Conservation (phyloP, 2,113 vertebrate genomes). For the Hepsetus odoe region DNA sequence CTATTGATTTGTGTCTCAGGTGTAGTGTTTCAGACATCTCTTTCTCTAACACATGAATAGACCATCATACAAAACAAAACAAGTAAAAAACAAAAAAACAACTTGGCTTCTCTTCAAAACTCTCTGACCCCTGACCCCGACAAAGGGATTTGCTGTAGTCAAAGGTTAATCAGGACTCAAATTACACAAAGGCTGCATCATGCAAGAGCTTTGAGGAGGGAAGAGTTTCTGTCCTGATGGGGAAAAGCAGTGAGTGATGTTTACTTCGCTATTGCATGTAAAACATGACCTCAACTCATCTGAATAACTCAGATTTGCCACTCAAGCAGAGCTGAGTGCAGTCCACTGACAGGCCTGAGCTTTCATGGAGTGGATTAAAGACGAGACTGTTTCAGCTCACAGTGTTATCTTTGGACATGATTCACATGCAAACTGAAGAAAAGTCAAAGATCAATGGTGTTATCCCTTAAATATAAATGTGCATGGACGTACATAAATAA, state of each 20-base stretch:
- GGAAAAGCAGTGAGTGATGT: slow-evolving; percentile 54
- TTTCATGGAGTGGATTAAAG: neutral
- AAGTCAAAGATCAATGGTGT: slow-evolving; percentile 9
- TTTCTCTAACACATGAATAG: slow-evolving; percentile 57
- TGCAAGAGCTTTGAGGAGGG: slow-evolving; percentile 65
- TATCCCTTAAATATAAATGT: slow-evolving; percentile 14
- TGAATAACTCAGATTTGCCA: slow-evolving; percentile 66
- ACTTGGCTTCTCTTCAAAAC: slow-evolving; percentile 77
- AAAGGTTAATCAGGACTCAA: slow-evolving; percentile 78
- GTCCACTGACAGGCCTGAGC: slow-evolving; percentile 11
- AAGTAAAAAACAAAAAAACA: slow-evolving; percentile 67
- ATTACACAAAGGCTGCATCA: slow-evolving; percentile 68
- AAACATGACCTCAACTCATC: slow-evolving; percentile 67
- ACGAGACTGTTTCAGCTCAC: neutral
- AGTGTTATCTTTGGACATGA: slow-evolving; percentile 21
- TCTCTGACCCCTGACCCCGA: slow-evolving; percentile 64
- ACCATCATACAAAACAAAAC: slow-evolving; percentile 48
- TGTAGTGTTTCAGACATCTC: slow-evolving; percentile 62
- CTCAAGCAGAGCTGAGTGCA: slow-evolving; percentile 38
- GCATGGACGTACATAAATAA: neutral
- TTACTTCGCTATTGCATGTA: slow-evolving; percentile 29
- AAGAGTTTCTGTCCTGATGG: slow-evolving; percentile 65
- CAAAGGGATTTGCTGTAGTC: slow-evolving; percentile 71
- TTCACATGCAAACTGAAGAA: neutral
- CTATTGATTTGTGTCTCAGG: slow-evolving; percentile 71